Conservation (phyloP, 2,113 vertebrate species). For the Pelecanus crispus region DNA sequence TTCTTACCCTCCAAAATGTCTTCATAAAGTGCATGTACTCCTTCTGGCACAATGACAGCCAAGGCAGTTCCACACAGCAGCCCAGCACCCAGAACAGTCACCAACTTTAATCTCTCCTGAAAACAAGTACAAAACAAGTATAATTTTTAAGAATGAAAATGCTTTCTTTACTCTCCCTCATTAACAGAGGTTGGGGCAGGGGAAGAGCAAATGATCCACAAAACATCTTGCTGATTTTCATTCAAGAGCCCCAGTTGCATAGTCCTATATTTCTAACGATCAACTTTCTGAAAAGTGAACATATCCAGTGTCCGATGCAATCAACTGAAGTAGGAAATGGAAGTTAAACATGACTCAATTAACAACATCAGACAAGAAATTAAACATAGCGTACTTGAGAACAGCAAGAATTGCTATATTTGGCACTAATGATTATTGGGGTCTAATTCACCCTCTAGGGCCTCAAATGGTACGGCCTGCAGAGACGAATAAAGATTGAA, state of each 20-base stretch:
- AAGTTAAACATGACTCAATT: not conserved
- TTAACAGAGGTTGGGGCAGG: not conserved
- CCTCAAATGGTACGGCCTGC: not conserved
- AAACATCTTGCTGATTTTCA: not conserved
- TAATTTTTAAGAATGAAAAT: not conserved
- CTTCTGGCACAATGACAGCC: conserved; percentile 96
- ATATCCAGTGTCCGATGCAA: not conserved
- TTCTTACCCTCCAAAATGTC: conserved; percentile 90
- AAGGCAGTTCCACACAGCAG: conserved; percentile 96
- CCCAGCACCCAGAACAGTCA: conserved; percentile 95
- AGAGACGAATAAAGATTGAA: not conserved
- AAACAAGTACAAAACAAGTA: conserved; percentile 39
- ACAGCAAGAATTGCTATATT: not conserved
- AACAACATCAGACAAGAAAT: not conserved
- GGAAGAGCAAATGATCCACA: not conserved
- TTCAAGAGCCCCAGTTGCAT: not conserved
- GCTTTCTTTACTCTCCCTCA: not conserved
- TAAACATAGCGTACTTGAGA: not conserved
- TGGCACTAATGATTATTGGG: not conserved
- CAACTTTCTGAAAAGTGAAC: not conserved
- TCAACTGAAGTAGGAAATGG: not conserved
- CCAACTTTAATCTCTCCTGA: conserved; percentile 92
- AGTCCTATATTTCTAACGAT: not conserved
- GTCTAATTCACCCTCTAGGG: not conserved
- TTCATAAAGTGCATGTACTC: conserved; percentile 97